These are phyloP conservation scores for Dicrostonyx torquatus DNA, from an alignment of 2,797 vertebrate genomes.

Conservation along the genomic window DNA sequence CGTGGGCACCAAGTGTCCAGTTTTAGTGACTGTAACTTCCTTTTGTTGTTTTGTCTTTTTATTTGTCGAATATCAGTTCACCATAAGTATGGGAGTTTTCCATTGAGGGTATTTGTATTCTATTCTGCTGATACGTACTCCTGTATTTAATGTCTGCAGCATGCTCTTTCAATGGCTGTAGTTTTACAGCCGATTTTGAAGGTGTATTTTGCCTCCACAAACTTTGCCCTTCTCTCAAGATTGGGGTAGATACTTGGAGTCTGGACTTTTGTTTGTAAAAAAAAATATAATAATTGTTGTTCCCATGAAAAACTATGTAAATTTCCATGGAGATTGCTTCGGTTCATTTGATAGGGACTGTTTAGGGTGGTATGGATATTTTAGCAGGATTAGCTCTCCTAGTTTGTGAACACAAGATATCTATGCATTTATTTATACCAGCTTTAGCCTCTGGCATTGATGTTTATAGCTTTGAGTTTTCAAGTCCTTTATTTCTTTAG, in stretches of 20 bases:
- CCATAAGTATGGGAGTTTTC: not conserved
- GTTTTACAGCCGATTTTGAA: not conserved
- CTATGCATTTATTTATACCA: conserved; percentile 7
- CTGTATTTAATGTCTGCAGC: not conserved
- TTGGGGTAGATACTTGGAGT: not conserved
- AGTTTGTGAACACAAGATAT: not conserved
- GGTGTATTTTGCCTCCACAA: not conserved
- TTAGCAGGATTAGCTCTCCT: not conserved
- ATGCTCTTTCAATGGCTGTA: not conserved
- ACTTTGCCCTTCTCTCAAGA: not conserved
- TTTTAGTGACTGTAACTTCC: not conserved
- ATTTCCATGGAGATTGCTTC: not conserved
- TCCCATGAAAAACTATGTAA: not conserved
- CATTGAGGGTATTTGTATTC: not conserved
- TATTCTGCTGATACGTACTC: not conserved
- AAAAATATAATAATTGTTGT: not conserved
- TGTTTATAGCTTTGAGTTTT: not conserved
- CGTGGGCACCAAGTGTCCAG: not conserved
- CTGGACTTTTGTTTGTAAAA: not conserved
- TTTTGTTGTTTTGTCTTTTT: not conserved
- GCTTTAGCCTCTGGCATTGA: not conserved
- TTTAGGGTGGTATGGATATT: not conserved
- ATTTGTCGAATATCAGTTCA: not conserved
- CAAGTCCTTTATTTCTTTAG: not conserved
- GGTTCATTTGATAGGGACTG: not conserved